phyloP scores from a whole-genome alignment of 2,888 invertebrate species.

The Xylota segnis region DNA sequence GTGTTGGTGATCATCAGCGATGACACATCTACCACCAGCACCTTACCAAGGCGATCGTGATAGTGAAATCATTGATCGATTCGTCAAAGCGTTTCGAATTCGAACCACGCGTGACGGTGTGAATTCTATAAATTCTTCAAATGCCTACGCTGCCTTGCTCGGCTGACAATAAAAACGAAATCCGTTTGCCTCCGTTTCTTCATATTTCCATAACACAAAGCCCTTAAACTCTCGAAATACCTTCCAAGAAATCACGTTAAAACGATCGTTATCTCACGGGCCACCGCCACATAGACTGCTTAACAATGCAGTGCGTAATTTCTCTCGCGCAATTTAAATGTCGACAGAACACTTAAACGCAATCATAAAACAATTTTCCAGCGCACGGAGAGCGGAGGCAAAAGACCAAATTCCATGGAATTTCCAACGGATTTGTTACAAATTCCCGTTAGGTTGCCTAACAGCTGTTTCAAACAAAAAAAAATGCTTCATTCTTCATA shows the following conservation, averaged over 20 bases:
- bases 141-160: not conserved
- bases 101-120: not conserved
- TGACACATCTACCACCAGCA: too few species aligned
- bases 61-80: too few species aligned
- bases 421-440: constrained; percentile 66
- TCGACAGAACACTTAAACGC: constrained; percentile 50
- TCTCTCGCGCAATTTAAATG: constrained; percentile 53
- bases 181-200: not conserved
- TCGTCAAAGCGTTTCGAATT: not conserved
- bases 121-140: constrained; percentile 2
- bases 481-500: too few species aligned
- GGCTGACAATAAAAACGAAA: not conserved
- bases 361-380: constrained; percentile 50
- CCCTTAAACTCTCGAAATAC: not conserved
- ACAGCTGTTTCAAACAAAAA: constrained; percentile 57
- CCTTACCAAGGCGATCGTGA: too few species aligned
- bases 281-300: not conserved
- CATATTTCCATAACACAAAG: not conserved
- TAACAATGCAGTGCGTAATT: constrained; percentile 38
- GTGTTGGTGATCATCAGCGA: too few species aligned
- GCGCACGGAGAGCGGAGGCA: not conserved
- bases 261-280: constrained; percentile 21
- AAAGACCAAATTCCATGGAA: constrained; percentile 44
- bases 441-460: constrained; percentile 69
- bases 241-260: constrained; percentile 3